A percentile compares a stretch with the other conserved stretches of the same genome.
Conservation (phyloP, 2,797 vertebrate genomes). For the Sebastes steindachneri region DNA sequence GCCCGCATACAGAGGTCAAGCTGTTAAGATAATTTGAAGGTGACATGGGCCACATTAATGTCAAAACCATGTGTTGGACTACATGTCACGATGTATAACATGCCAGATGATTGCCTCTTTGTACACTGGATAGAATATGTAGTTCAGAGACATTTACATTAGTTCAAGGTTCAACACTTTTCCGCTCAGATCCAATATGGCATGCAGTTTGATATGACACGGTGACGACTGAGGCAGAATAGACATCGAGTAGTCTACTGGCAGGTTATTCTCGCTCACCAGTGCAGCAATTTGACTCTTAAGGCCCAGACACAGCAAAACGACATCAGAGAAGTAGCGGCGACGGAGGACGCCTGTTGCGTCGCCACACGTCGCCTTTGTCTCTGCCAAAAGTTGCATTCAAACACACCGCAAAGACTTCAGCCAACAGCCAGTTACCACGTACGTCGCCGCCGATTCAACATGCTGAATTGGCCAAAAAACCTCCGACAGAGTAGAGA, state of each 20-base stretch:
- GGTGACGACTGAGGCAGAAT: background rate
- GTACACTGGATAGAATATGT: background rate
- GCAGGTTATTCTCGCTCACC: background rate
- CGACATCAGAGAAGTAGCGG: fast-evolving
- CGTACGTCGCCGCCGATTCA: no score
- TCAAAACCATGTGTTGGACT: slow-evolving; percentile 1
- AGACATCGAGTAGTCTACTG: background rate
- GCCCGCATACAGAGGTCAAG: slow-evolving; percentile 1
- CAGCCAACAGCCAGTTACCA: no score
- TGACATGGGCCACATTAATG: background rate
- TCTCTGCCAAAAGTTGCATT: no score
- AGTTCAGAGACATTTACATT: background rate
- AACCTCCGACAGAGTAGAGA: background rate
- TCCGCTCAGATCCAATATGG: background rate
- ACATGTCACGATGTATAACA: slow-evolving; percentile 11
- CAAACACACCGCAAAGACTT: no score
- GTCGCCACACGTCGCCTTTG: no score
- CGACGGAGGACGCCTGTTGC: fast-evolving
- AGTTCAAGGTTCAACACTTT: background rate
- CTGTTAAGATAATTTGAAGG: background rate
- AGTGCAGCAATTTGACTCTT: background rate
- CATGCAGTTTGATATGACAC: background rate
- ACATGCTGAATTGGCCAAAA: no score
- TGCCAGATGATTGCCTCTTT: background rate
- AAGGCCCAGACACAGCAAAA: fast-evolving